Evolutionary conservation across 2,797 vertebrate species (phyloP), one percentile per base, ranked within the genome.

Genomic region (Falco novaeseelandiae): DNA sequence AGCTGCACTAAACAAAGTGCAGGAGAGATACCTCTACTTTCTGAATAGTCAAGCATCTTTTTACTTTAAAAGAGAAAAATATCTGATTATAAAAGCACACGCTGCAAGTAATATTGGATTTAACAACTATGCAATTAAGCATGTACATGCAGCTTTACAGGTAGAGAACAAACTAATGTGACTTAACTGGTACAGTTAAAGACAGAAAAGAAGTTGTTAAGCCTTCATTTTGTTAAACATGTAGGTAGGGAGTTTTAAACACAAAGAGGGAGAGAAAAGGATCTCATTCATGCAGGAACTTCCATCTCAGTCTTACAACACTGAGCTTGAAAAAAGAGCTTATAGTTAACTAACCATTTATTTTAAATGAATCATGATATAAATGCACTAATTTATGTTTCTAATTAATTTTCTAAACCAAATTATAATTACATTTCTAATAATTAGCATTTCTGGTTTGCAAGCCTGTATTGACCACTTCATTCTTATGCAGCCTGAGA

Each of bases 381-480:
- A 72, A 76, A 70, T 58, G 36, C 58, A 87, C 66, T 82, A 79
- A 66, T 69, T 67, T 78, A 42, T 29, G 46, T 46, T 78, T 89
- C 83, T 52, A 95, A 93, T 91, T 94, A 82, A 77, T 83, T 92
- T 91, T 84, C 66, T 26, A 14, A 48, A 83, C 13, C 27, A 72
- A 94, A 95, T 13, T 0, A 73, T 54, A 95, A 96, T 93, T 71
- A 49, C 70, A 78, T 89, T 89, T 89, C 67, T 54, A 88, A 57
- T 51, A 77, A 48, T 59, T 81, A 76, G 11, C 29, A 38, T n/a
- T 91, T 91, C 77, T 87, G 4, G 17, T 79, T 89, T 65, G 48
- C 82, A 91, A 70, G 57, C 49, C 49, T 0, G 0, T 48, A 26
- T 38, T 61, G 74, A 46, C 27, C 15, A 23, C 59, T 46, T 94